Evolutionary conservation across 2,888 invertebrate species (phyloP), one percentile per base, ranked within the genome.

Genomic region (Syrphus vitripennis): DNA sequence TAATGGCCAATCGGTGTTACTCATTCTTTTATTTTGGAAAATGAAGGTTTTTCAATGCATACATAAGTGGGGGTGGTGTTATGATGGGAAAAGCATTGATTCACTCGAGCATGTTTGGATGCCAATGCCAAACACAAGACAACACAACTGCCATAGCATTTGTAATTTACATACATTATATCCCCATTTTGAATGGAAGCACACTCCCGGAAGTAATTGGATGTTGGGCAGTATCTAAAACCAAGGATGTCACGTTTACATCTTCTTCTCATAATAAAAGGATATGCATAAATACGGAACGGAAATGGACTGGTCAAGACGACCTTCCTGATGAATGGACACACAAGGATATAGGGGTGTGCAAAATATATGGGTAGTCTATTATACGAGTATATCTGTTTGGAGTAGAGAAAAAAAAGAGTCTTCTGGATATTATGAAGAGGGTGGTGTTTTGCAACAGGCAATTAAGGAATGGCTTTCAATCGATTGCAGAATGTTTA

Each of bases 141-240:
- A 31, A 34, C 10, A 1, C 34, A 7, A 34, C 7, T 7, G 34
- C 34, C 76, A 80, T n/a, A 86, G 74, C 63, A 78, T 74, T n/a
- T 69, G 86, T 86, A 86, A 86, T 86, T 86, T 86, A 77, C 86
- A 86, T 86, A 86, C n/a, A n/a, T n/a, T n/a, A n/a, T n/a, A n/a
- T n/a, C n/a, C n/a, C 50, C 24, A 67, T 67, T n/a, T 67, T 67
- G 50, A 82, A 82, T 74, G 72, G 74, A 74, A 78, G 82, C 82
- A 82, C 57, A 86, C 82, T 78, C 74, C 86, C 82, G 82, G 86
- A 86, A 86, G 82, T 86, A 86, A 86, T 86, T 86, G 86, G 78
- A 86, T 78, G 86, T 82, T 82, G 77, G 75, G 77, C 74, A 86
- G 74, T 57, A 69, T 55, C 57, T 53, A 55, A 71, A 42, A 69